A percentile compares a stretch with the other conserved stretches of the same genome.
Conservation (phyloP, 2,113 vertebrate genomes). For the Rhinoderma darwinii region DNA sequence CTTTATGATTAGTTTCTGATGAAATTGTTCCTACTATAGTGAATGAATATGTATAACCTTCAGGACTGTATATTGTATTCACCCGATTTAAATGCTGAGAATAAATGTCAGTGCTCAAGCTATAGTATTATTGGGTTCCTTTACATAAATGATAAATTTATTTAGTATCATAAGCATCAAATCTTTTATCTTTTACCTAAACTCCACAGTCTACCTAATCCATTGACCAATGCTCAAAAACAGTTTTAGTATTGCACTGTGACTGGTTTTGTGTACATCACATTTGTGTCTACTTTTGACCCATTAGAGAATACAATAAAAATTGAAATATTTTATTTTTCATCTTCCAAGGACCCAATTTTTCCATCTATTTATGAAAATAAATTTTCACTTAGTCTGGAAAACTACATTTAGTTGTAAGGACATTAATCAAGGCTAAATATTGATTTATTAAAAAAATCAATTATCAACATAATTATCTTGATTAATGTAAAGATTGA, state of each 20-base stretch:
- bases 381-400: background rate
- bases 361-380: background rate
- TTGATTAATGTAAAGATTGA: slow-evolving; percentile 31
- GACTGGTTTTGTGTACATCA: background rate
- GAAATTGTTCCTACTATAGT: too few relatives aligned
- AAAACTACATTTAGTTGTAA: background rate
- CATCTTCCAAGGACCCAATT: background rate
- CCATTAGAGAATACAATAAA: background rate
- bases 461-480: slow-evolving; percentile 38
- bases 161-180: too few relatives aligned
- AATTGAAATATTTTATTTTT: background rate
- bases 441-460: slow-evolving; percentile 40
- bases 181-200: too few relatives aligned
- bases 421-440: background rate
- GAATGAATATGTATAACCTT: too few relatives aligned
- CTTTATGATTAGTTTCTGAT: too few relatives aligned
- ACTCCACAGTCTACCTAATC: too few relatives aligned
- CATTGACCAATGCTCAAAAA: too few relatives aligned
- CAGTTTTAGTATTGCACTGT: too few relatives aligned
- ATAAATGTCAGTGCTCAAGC: background rate
- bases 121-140: background rate
- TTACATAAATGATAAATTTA: too few relatives aligned
- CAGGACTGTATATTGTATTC: too few relatives aligned
- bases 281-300: background rate
- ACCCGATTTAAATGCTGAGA: too few relatives aligned